A percentile compares a stretch with the other conserved stretches of the same genome.
These are phyloP conservation scores for Alligator sinensis DNA, from an alignment of 2,113 vertebrate genomes.

Conservation along the genomic window DNA sequence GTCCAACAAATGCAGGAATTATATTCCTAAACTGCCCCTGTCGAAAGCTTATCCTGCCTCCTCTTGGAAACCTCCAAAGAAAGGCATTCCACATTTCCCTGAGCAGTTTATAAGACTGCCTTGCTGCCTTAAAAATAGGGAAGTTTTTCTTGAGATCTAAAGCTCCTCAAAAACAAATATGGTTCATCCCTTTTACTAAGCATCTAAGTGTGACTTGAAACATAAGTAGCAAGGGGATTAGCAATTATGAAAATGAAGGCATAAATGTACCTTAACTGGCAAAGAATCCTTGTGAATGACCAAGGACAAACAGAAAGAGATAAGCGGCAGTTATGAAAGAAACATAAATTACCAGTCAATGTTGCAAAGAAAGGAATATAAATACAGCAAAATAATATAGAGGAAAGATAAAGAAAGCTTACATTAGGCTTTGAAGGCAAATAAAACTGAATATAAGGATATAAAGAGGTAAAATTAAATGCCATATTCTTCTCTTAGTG, in stretches of 20 bases:
- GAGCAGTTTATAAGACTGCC: no score
- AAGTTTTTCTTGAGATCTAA: no score
- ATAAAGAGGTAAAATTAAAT: background rate
- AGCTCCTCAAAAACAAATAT: background rate
- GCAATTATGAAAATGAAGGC: background rate
- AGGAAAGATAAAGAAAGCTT: background rate
- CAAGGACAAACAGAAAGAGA: background rate
- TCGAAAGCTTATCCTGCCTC: no score
- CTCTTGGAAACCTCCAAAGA: no score
- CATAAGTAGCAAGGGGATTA: background rate
- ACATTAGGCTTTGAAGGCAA: background rate
- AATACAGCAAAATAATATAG: background rate
- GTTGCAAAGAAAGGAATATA: background rate
- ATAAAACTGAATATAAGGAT: background rate
- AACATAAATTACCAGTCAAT: background rate
- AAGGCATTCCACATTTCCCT: no score
- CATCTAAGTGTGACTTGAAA: background rate
- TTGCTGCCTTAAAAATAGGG: no score
- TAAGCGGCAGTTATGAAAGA: rapidly evolving
- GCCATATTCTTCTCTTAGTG: background rate
- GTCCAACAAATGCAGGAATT: no score
- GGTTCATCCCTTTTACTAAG: background rate
- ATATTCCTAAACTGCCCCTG: no score
- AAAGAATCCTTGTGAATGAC: background rate
- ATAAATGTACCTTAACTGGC: background rate